These are phyloP conservation scores for Heliornis fulica DNA, from an alignment of 2,113 vertebrate genomes.

Conservation along the genomic window DNA sequence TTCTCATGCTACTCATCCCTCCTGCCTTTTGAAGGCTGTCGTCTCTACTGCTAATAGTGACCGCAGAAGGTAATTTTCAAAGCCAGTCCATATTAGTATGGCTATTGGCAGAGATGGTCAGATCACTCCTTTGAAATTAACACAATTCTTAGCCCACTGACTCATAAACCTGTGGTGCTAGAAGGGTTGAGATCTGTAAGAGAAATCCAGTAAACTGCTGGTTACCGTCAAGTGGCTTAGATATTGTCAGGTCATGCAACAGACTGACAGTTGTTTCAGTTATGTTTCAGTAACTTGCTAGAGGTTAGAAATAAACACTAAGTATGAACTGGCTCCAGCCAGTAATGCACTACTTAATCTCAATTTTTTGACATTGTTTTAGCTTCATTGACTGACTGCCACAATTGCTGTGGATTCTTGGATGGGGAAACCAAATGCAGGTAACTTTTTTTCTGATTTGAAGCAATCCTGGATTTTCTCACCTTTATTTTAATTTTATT, in stretches of 20 bases:
- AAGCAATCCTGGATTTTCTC: background rate
- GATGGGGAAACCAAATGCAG: background rate
- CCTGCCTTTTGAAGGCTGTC: accelerated
- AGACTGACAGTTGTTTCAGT: background rate
- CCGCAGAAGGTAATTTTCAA: background rate
- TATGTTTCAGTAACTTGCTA: background rate
- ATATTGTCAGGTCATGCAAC: background rate
- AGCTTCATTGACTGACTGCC: background rate
- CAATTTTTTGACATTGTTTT: background rate
- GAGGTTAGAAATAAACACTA: background rate
- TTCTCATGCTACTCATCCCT: background rate
- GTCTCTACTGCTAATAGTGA: background rate
- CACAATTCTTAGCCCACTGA: background rate
- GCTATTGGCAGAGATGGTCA: background rate
- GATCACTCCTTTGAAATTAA: accelerated
- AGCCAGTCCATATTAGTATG: background rate
- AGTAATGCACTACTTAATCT: background rate
- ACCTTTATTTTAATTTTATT: background rate
- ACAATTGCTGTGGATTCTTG: background rate
- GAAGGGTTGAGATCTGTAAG: background rate
- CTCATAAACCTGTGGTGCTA: background rate
- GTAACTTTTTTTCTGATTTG: background rate
- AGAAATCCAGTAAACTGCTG: background rate
- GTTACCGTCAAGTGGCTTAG: background rate
- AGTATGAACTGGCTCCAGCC: background rate